Conservation (phyloP, 1,140 invertebrate species). For the Monochamus saltuarius region DNA sequence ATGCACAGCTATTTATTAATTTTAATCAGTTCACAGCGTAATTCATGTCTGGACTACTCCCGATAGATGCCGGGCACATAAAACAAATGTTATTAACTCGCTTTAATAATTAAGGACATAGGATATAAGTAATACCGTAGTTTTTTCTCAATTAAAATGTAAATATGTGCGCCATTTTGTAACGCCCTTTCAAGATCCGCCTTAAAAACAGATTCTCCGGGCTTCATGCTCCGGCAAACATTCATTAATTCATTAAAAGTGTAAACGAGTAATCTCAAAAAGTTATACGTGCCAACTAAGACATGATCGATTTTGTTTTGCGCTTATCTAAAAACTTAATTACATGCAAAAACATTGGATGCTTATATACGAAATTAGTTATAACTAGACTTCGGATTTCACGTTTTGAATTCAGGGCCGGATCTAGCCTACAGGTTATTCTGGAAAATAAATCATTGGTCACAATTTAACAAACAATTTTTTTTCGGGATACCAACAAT, state of each 20-base stretch:
- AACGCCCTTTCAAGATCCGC: slow-evolving; percentile 36
- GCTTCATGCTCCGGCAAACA: slow-evolving; percentile 29
- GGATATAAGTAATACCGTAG: slow-evolving; percentile 12
- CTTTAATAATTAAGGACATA: slow-evolving; percentile 17
- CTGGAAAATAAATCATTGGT: no score
- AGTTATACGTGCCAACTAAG: no score
- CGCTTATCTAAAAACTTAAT: no score
- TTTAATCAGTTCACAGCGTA: slow-evolving; percentile 3
- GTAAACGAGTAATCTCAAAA: slow-evolving; percentile 1
- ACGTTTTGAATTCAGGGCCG: no score
- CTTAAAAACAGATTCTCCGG: slow-evolving; percentile 15
- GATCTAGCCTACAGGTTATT: no score
- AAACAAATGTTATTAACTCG: slow-evolving; percentile 8
- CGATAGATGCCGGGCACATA: slow-evolving; percentile 5
- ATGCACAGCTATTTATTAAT: background rate
- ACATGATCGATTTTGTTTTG: no score
- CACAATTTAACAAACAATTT: no score
- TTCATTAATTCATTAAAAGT: slow-evolving; percentile 29
- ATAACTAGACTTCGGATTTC: no score
- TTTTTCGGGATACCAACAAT: no score
- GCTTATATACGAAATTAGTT: no score
- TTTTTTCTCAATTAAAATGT: slow-evolving; percentile 40
- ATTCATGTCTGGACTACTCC: slow-evolving; percentile 1
- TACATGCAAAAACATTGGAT: no score
- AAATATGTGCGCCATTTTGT: slow-evolving; percentile 40